phyloP scores from a whole-genome alignment of 1,140 invertebrate genomes.

The Penaeus japonicus region DNA sequence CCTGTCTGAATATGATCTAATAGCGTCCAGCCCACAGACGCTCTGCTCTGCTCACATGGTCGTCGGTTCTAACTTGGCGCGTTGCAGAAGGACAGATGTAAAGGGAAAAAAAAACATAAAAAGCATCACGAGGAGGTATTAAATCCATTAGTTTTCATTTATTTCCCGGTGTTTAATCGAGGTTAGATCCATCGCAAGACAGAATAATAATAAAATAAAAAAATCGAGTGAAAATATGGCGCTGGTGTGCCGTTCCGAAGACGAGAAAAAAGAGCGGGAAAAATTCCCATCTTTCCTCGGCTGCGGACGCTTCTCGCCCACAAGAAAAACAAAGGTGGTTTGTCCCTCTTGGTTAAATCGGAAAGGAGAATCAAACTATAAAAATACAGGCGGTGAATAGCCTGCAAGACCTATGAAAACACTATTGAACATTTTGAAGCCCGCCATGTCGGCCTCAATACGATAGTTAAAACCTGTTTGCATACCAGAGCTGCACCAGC shows the following conservation, averaged over 20 bases:
- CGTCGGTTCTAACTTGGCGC: not conserved
- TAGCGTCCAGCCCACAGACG: conserved; percentile 52
- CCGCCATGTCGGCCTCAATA: not conserved
- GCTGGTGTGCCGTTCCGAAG: no score
- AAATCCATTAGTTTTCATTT: no score
- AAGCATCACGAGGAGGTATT: no score
- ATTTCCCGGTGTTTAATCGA: no score
- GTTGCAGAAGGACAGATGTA: no score
- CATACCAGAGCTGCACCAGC: not conserved
- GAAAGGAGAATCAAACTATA: conserved; percentile 46
- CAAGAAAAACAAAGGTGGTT: conserved; percentile 50
- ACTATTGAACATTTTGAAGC: conserved; percentile 42
- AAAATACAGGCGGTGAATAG: conserved; percentile 35
- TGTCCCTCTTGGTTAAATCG: conserved; percentile 42
- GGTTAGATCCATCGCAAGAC: no score
- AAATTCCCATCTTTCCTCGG: not conserved
- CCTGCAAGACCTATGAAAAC: conserved; percentile 54
- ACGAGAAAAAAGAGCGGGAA: not conserved
- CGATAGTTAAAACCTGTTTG: not conserved
- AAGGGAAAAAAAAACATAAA: no score
- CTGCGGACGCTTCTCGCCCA: conserved; percentile 37
- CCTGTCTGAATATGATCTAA: conserved; percentile 55
- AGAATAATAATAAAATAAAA: no score
- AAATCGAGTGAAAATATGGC: no score
- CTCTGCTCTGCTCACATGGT: conserved; percentile 47